A percentile compares a stretch with the other conserved stretches of the same genome.
These are phyloP conservation scores for Agrochola lychnidis DNA, from an alignment of 2,888 invertebrate species.

Conservation along the genomic window DNA sequence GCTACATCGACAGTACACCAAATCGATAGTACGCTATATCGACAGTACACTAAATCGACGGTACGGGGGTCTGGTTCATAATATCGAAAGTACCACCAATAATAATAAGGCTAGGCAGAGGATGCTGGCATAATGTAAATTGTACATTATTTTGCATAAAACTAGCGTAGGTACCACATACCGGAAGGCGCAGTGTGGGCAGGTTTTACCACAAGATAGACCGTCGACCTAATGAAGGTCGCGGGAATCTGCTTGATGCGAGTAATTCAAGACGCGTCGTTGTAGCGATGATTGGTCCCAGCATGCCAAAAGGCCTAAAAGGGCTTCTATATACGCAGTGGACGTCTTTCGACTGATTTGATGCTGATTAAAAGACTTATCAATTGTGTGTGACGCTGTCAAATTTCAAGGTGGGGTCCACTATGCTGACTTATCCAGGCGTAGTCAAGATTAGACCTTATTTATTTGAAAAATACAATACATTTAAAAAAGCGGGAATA, in stretches of 20 bases:
- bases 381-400: background rate
- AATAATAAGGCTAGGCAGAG: background rate
- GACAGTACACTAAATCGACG: too few species aligned
- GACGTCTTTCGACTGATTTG: background rate
- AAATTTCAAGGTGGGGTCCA: background rate
- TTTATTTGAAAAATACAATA: background rate
- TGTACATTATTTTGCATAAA: background rate
- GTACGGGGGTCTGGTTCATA: too few species aligned
- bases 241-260: background rate
- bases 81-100: too few species aligned
- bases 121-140: background rate
- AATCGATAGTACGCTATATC: too few species aligned
- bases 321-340: too few species aligned
- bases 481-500: background rate
- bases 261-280: background rate
- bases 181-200: background rate
- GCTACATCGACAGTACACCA: too few species aligned
- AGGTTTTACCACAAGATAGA: background rate
- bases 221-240: background rate
- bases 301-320: too few species aligned
- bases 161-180: background rate
- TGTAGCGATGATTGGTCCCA: background rate
- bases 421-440: too few species aligned
- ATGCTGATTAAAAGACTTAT: background rate
- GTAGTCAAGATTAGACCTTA: background rate